Evolutionary conservation across 2,888 invertebrate genomes (phyloP).

Genomic region (Plagodis dolabraria): DNA sequence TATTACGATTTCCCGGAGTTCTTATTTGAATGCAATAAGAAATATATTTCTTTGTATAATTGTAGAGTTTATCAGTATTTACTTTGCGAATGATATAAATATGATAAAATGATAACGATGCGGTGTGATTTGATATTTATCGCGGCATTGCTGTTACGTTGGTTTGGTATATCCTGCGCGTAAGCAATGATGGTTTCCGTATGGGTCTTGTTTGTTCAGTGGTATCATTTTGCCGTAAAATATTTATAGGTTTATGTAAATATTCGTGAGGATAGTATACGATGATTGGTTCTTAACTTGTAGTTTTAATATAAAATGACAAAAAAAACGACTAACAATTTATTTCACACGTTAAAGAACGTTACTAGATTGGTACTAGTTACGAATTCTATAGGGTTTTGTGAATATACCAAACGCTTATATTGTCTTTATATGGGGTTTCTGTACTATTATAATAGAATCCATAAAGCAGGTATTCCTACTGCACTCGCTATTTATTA

Average conservation of each 20-base stretch:
- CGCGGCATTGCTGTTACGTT: background rate
- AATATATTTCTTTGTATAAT: constrained; percentile 36
- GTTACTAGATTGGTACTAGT: too few species aligned
- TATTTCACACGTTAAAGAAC: too few species aligned
- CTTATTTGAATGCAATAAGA: constrained; percentile 44
- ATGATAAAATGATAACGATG: constrained; percentile 66
- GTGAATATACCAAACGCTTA: too few species aligned
- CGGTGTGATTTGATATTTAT: constrained; percentile 37
- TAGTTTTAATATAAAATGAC: too few species aligned
- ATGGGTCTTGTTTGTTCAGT: constrained; percentile 6
- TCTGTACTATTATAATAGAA: too few species aligned
- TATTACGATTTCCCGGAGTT: constrained; percentile 11
- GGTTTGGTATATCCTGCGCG: constrained; percentile 8
- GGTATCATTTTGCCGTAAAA: constrained; percentile 6
- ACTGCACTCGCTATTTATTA: too few species aligned
- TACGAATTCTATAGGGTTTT: too few species aligned
- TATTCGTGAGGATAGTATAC: background rate
- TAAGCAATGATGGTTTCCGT: constrained; percentile 15
- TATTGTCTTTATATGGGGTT: too few species aligned
- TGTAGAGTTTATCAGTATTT: constrained; percentile 65
- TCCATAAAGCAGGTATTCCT: too few species aligned
- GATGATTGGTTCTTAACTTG: too few species aligned
- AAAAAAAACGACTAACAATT: too few species aligned
- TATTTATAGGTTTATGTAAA: background rate
- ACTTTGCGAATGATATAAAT: constrained; percentile 68